These are phyloP conservation scores for Silvanus unidentatus DNA, from an alignment of 2,888 invertebrate species.

Conservation along the genomic window DNA sequence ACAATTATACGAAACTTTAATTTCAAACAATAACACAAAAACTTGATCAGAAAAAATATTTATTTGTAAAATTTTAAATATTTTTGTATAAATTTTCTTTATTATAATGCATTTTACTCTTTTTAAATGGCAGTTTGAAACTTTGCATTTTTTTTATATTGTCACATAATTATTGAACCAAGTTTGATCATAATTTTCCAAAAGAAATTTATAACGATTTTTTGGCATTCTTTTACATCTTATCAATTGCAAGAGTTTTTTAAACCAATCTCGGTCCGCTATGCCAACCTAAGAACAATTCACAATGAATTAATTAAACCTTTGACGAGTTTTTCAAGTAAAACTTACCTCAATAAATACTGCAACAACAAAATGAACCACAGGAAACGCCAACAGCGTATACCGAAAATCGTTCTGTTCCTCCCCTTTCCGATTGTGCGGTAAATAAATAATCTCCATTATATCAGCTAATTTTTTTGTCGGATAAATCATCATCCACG, in stretches of 20 bases:
- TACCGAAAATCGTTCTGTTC: constrained; percentile 50
- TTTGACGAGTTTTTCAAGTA: neutral
- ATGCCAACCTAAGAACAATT: constrained; percentile 26
- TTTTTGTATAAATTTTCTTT: too few species aligned
- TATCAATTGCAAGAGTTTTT: constrained; percentile 33
- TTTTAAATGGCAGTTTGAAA: too few species aligned
- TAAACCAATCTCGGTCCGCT: constrained; percentile 37
- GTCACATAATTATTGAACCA: too few species aligned
- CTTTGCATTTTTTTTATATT: too few species aligned
- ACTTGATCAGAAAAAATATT: too few species aligned
- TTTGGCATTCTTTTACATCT: constrained; percentile 36
- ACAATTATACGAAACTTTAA: too few species aligned
- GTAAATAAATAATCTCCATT: constrained; percentile 51
- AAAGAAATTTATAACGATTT: constrained; percentile 37
- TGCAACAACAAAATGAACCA: constrained; percentile 54
- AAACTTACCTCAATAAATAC: constrained; percentile 56
- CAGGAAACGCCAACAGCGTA: constrained; percentile 53
- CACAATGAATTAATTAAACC: neutral
- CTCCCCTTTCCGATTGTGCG: constrained; percentile 37
- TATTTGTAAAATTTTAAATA: too few species aligned
- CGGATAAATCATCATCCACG: constrained; percentile 55
- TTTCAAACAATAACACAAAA: too few species aligned
- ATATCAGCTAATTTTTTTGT: constrained; percentile 49
- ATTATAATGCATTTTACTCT: too few species aligned
- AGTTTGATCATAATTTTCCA: constrained; percentile 18